A percentile compares a stretch with the other conserved stretches of the same genome.
Evolutionary conservation across 2,888 invertebrate genomes (phyloP).

Genomic region (Eudemis profundana): DNA sequence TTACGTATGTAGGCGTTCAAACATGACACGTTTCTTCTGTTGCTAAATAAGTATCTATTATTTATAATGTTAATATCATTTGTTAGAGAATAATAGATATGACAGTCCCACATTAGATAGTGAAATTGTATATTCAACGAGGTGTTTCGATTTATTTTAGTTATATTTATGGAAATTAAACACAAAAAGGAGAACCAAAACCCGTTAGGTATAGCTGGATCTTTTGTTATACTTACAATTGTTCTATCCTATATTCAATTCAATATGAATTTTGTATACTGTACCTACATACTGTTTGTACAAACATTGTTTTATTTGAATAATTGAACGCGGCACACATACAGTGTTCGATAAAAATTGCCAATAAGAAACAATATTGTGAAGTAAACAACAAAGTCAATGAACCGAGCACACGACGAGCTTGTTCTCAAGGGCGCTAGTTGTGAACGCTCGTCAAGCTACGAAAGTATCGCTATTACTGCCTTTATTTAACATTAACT

Average conservation of each 20-base stretch:
- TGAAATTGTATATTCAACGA: no score
- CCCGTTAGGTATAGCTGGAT: no score
- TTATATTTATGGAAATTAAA: no score
- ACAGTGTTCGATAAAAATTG: neutral
- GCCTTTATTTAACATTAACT: neutral
- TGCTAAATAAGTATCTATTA: neutral
- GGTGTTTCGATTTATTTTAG: no score
- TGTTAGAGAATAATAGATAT: neutral
- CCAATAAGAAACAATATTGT: neutral
- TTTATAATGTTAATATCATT: neutral
- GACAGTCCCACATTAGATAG: no score
- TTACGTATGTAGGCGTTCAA: constrained; percentile 10
- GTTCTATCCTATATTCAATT: no score
- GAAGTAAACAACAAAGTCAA: constrained; percentile 37
- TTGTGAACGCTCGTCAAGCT: constrained; percentile 5
- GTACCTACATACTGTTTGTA: neutral
- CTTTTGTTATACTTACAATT: no score
- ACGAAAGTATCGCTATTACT: constrained; percentile 12
- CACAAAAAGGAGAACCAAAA: no score
- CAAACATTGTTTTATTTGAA: neutral
- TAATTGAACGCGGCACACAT: neutral
- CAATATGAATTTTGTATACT: neutral
- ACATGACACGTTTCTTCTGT: neutral
- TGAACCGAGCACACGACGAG: constrained; percentile 26
- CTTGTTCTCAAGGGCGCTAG: constrained; percentile 22